Evolutionary conservation across 1,140 invertebrate species (phyloP), one percentile per base, ranked within the genome.

Genomic region (Drepana arcuata): DNA sequence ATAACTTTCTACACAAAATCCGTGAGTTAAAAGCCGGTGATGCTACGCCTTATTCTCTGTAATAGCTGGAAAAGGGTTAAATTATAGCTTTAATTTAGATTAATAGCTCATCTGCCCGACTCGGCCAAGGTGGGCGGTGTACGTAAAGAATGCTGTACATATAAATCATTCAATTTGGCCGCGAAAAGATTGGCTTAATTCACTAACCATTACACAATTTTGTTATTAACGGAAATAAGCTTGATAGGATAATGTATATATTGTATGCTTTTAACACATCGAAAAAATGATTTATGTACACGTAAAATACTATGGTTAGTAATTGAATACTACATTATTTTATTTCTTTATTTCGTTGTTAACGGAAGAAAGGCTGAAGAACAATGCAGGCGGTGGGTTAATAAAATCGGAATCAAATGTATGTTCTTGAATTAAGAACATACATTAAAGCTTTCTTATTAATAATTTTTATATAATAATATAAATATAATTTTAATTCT

Each of bases 61-160:
- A 37, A 47, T 45, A 36, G 25, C 36, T 38, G 43, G 52, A 47
- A 63, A 65, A 68, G 66, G 59, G 64, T 66, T 59, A 49, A 26
- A 58, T 64, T 57, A 63, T 61, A 45, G 44, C 33, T 65, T 55
- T 70, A 63, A 70, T 73, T 63, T 63, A 61, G 61, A 70, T 70
- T 68, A 66, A 73, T 70, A 46, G 48, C 53, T 56, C 49, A 51
- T 60, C 58, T 48, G 39, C 47, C 51, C 41, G 44, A 34, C 38
- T 38, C 44, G 25, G 46, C 51, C 42, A 45, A 50, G 35, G 46
- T 47, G 44, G 41, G 50, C 39, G 41, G 47, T 37, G n/a, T n/a
- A n/a, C n/a, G n/a, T n/a, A n/a, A n/a, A n/a, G n/a, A n/a, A n/a
- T n/a, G n/a, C n/a, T n/a, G n/a, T n/a, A n/a, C n/a, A n/a, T n/a